Conservation (phyloP, 2,113 vertebrate species). For the Brachypteracias leptosomus region DNA sequence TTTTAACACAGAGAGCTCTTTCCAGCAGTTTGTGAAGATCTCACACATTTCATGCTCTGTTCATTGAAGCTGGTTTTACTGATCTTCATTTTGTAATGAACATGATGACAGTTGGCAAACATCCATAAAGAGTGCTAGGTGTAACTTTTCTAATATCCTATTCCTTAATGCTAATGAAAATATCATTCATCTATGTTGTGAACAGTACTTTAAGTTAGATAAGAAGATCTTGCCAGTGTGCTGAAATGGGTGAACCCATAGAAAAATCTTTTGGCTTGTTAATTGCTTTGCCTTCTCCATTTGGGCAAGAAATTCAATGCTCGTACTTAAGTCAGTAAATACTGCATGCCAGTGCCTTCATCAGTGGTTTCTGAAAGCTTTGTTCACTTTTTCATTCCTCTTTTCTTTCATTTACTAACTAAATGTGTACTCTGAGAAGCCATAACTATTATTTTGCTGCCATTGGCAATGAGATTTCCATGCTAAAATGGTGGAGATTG, state of each 20-base stretch:
- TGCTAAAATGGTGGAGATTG: neutral
- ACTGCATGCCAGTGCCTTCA: neutral
- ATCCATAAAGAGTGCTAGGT: neutral
- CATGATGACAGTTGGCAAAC: neutral
- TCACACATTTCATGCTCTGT: neutral
- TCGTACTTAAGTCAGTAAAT: neutral
- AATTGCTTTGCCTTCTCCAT: constrained; percentile 19
- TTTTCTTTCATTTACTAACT: neutral
- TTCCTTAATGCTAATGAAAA: constrained; percentile 29
- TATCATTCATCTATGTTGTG: neutral
- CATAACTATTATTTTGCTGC: constrained; percentile 11
- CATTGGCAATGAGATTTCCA: neutral
- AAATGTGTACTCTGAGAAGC: neutral
- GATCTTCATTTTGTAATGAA: neutral
- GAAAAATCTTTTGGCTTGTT: neutral
- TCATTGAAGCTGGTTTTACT: neutral
- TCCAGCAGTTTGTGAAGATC: neutral
- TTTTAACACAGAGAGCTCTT: neutral
- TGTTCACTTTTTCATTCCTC: neutral
- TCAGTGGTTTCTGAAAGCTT: constrained; percentile 3
- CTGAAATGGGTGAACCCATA: neutral
- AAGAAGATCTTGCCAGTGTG: neutral
- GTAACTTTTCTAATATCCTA: constrained; percentile 18
- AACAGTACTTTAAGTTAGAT: constrained; percentile 44
- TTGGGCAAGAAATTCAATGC: neutral